A percentile compares a stretch with the other conserved stretches of the same genome.
phyloP scores from a whole-genome alignment of 2,888 invertebrate species.

The Galerucella nymphaeae region DNA sequence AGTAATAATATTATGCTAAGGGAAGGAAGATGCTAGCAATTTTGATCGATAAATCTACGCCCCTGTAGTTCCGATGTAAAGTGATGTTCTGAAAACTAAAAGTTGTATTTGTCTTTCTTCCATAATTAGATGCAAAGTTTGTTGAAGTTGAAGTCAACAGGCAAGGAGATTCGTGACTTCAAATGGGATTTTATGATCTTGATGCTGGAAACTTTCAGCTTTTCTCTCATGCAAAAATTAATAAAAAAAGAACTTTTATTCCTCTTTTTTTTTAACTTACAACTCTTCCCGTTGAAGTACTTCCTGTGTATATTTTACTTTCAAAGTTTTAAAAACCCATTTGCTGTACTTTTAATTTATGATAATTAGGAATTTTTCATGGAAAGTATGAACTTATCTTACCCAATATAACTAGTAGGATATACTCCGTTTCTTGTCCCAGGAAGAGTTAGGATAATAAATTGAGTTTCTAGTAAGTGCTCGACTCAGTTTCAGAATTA shows the following conservation, averaged over 20 bases:
- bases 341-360: constrained; percentile 1
- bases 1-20: no score
- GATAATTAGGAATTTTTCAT: constrained; percentile 21
- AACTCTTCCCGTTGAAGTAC: constrained; percentile 32
- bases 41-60: constrained; percentile 26
- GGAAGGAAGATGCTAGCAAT: no score
- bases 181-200: constrained; percentile 48
- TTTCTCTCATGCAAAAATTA: constrained; percentile 35
- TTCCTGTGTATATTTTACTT: constrained; percentile 20
- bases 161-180: constrained; percentile 44
- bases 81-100: constrained; percentile 39
- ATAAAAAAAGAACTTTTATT: constrained; percentile 33
- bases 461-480: constrained; percentile 14
- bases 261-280: constrained; percentile 20
- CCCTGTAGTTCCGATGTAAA: constrained; percentile 30
- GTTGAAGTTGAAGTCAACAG: constrained; percentile 49
- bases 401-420: constrained; percentile 14
- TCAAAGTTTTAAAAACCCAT: constrained; percentile 19
- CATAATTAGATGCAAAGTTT: constrained; percentile 51
- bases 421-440: constrained; percentile 24
- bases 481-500: constrained; percentile 11
- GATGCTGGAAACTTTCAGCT: constrained; percentile 38
- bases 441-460: constrained; percentile 25
- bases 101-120: constrained; percentile 53
- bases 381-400: constrained; percentile 20